A percentile compares a stretch with the other conserved stretches of the same genome.
These are phyloP conservation scores for Polypterus senegalus DNA, from an alignment of 2,113 vertebrate species.

Conservation along the genomic window DNA sequence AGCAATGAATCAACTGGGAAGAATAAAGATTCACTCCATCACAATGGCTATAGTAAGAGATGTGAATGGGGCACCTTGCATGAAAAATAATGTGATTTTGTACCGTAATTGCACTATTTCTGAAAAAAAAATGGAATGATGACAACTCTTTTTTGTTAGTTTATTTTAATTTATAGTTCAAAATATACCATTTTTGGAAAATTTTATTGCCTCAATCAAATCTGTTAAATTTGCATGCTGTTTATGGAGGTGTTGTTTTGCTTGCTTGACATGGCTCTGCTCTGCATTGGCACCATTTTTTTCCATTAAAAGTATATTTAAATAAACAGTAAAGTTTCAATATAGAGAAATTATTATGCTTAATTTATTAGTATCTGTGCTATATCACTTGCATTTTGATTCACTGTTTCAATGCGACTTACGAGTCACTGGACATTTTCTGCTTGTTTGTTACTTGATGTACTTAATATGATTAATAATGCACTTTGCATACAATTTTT, in stretches of 20 bases:
- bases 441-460: no score
- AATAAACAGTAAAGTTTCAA: no score
- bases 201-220: neutral
- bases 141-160: neutral
- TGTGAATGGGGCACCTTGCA: conserved; percentile 29
- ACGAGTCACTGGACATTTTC: no score
- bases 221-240: conserved; percentile 11
- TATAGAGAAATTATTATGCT: no score
- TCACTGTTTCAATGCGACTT: no score
- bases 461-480: no score
- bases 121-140: neutral
- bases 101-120: neutral
- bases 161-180: no score
- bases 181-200: no score
- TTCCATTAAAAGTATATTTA: neutral
- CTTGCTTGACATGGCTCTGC: conserved; percentile 6
- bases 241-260: conserved; percentile 1
- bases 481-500: no score
- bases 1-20: conserved; percentile 23
- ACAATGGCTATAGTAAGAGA: conserved; percentile 35
- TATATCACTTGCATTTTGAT: no score
- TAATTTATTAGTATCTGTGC: no score
- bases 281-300: neutral
- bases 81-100: conserved; percentile 15
- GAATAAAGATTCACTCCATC: conserved; percentile 30